Base-by-base conservation (phyloP, 2,888 invertebrate species). In the Oscheius sp. region DNA sequence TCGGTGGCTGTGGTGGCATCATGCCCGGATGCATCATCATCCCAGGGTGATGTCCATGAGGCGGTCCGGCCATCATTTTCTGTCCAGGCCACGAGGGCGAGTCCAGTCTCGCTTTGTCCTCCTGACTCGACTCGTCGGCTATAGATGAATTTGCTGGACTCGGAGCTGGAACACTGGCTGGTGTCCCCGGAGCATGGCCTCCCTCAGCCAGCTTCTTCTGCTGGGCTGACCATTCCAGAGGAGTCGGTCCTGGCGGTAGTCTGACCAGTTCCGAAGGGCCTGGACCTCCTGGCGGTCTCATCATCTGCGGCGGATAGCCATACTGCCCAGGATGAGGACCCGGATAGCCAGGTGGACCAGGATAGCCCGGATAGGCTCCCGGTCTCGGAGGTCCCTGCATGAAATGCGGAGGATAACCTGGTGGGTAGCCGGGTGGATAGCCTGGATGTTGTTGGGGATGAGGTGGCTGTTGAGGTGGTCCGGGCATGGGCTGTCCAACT, bases 161-260 rank as follows among this genome's bases (percentile, higher is more conserved):
- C 13, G 80, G 81, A 10, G 73, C 75, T 13, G 83, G 81, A 47
- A 75, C 75, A 51, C 75, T 77, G 1, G 79, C 79, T 9, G 82
- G 82, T 37, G 82, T 80, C 13, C 79, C 70, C 11, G 80, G 78
- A 51, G 74, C 75, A 29, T 53, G 53, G 3, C n/a, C 13, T 2
- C 77, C 79, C 32, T 79, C 68, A 62, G 58, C 48, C 32, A 73
- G 2, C 62, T 73, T 76, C 48, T 70, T 59, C 62, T 33, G 74
- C 63, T 81, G 81, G 1, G 80, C 79, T 0, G 84, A 80, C 84
- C 84, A 84, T 74, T 84, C 84, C 21, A 80, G 71, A 1, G 84
- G 84, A 29, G 74, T 82, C 29, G 78, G 80, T 58, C 84, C 84
- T 4, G 81, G 81, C 47, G 84, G 84, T 80, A 84, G 82, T 62